A percentile compares a stretch with the other conserved stretches of the same genome.
phyloP scores from a whole-genome alignment of 2,797 vertebrate species.

The Neosalanx taihuensis region DNA sequence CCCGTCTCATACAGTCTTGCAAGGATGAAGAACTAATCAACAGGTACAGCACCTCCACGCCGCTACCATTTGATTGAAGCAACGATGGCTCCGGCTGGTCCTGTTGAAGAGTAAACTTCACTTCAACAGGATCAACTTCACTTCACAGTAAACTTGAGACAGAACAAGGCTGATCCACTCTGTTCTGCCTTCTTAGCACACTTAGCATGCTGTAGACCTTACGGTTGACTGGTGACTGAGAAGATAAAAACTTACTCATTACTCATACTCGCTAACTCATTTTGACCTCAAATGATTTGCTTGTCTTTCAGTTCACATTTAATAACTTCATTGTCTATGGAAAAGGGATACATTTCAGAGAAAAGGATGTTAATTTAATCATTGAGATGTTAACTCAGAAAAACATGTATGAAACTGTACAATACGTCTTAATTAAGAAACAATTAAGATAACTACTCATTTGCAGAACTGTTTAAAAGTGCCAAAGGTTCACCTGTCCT shows the following conservation, averaged over 20 bases:
- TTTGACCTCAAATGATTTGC: too few species aligned
- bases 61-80: neutral
- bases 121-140: too few species aligned
- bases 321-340: too few species aligned
- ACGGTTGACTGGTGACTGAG: neutral
- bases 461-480: neutral
- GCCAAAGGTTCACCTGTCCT: neutral
- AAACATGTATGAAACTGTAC: neutral
- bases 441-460: neutral
- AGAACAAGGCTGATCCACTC: neutral
- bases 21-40: neutral
- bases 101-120: neutral
- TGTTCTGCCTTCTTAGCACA: neutral
- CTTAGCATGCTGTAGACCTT: neutral
- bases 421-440: neutral
- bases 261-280: too few species aligned
- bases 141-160: neutral
- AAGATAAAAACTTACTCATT: neutral
- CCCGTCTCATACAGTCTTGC: neutral
- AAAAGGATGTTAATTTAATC: too few species aligned
- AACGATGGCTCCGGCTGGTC: neutral
- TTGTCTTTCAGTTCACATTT: too few species aligned
- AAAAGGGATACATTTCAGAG: too few species aligned
- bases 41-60: neutral
- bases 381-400: too few species aligned